Conservation (phyloP, 2,888 invertebrate genomes). For the Apantesis nais region DNA sequence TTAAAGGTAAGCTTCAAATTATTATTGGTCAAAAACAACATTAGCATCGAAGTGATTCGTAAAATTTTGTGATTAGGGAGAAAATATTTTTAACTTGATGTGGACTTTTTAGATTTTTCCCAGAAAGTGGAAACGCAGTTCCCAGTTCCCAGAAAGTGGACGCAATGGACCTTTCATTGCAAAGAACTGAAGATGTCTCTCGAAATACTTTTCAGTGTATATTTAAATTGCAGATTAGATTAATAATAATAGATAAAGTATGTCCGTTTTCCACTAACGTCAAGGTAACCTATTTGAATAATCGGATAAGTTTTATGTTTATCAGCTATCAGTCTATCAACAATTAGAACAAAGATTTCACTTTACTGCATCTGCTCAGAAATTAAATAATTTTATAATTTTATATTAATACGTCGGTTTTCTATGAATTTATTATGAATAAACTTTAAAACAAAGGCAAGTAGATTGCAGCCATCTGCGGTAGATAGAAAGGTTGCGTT, state of each 20-base stretch:
- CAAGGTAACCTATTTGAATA: no score
- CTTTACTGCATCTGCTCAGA: background rate
- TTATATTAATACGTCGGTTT: background rate
- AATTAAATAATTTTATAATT: background rate
- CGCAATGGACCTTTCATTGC: no score
- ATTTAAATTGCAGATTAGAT: background rate
- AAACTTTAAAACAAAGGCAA: slow-evolving; percentile 29
- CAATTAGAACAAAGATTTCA: background rate
- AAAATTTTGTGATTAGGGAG: no score
- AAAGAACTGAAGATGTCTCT: background rate
- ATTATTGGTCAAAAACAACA: background rate
- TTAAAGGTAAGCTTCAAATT: no score
- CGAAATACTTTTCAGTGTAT: background rate
- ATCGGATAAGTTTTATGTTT: no score
- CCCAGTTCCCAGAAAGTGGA: background rate
- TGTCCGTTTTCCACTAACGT: no score
- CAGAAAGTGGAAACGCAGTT: background rate
- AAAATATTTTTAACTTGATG: no score
- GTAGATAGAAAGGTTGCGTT: slow-evolving; percentile 32
- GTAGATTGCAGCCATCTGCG: slow-evolving; percentile 20
- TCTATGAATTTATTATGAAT: slow-evolving; percentile 17
- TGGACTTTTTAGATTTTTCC: background rate
- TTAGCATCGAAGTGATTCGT: no score
- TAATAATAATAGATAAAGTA: no score
- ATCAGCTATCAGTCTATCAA: no score